Conservation (phyloP, 2,888 invertebrate genomes). For the Microctonus brassicae region DNA sequence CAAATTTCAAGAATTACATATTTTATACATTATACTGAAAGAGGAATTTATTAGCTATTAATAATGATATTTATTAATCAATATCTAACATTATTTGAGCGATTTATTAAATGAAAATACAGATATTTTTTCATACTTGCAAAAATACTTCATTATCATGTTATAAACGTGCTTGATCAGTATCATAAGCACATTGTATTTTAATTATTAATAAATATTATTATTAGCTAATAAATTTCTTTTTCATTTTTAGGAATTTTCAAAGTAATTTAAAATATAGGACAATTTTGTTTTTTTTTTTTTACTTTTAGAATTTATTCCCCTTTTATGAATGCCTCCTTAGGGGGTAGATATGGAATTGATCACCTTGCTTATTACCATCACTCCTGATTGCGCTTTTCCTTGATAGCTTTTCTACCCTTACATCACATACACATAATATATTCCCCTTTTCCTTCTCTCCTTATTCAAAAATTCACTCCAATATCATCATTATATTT, state of each 20-base stretch:
- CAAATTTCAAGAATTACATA: not conserved
- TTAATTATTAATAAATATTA: too few species aligned
- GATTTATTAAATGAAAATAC: not conserved
- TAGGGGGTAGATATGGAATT: too few species aligned
- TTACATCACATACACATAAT: not conserved
- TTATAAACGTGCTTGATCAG: too few species aligned
- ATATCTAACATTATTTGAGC: too few species aligned
- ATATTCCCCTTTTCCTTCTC: not conserved
- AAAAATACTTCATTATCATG: too few species aligned
- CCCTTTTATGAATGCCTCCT: not conserved
- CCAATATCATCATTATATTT: not conserved
- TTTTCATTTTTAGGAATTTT: too few species aligned
- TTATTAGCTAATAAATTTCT: too few species aligned
- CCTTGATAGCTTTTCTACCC: conserved; percentile 49
- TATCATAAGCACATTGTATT: too few species aligned
- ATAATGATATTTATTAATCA: too few species aligned
- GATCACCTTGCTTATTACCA: conserved; percentile 17
- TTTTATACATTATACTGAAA: too few species aligned
- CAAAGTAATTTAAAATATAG: too few species aligned
- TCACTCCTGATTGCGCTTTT: conserved; percentile 60
- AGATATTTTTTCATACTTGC: not conserved
- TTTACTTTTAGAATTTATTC: not conserved
- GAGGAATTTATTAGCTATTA: not conserved
- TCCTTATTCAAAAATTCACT: not conserved
- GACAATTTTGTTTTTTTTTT: not conserved